phyloP scores from a whole-genome alignment of 2,888 invertebrate genomes.

The Congeria kusceri region DNA sequence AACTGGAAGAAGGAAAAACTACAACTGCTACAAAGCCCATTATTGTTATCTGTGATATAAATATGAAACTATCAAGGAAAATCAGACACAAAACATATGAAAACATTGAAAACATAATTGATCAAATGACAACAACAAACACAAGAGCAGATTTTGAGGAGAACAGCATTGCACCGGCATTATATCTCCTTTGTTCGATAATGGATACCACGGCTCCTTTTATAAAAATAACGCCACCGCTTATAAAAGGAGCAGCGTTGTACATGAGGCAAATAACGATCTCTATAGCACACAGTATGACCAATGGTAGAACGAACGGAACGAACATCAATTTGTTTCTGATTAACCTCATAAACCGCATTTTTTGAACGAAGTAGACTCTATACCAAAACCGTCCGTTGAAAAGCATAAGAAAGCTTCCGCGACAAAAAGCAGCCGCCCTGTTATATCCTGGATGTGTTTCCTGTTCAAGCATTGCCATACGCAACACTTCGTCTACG shows the following conservation, averaged over 20 bases:
- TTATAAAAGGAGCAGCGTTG: no score
- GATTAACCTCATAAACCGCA: not conserved
- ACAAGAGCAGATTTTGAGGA: no score
- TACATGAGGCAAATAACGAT: no score
- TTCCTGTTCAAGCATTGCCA: conserved; percentile 16
- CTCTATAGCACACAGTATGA: no score
- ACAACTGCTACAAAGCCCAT: conserved; percentile 55
- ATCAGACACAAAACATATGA: conserved; percentile 38
- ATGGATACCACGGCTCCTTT: no score
- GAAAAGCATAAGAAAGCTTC: conserved; percentile 46
- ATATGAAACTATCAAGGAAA: conserved; percentile 46
- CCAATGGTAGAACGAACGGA: not conserved
- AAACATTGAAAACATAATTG: conserved; percentile 18
- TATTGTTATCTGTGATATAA: conserved; percentile 43
- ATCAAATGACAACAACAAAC: no score
- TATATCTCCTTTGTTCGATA: no score
- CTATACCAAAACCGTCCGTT: conserved; percentile 40
- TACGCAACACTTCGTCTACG: conserved; percentile 17
- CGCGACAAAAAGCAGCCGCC: conserved; percentile 20
- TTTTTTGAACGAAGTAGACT: conserved; percentile 24
- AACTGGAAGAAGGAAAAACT: conserved; percentile 38
- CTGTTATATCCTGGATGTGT: conserved; percentile 36
- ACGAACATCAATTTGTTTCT: not conserved
- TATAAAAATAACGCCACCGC: no score
- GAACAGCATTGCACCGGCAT: no score